Conservation (phyloP, 2,113 vertebrate genomes). For the Leptocoma aspasia region DNA sequence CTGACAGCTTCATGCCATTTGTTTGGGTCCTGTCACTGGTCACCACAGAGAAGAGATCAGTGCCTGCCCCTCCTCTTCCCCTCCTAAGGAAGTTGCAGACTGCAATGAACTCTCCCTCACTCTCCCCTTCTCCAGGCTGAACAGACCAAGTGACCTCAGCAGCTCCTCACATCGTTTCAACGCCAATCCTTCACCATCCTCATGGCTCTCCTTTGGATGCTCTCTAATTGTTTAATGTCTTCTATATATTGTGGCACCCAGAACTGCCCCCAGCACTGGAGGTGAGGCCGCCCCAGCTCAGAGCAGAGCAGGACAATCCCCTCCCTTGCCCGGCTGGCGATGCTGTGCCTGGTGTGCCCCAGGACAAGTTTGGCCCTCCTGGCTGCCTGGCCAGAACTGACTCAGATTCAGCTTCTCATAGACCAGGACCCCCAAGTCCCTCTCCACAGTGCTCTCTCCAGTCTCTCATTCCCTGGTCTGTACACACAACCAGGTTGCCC, state of each 20-base stretch:
- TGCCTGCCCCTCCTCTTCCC: no score
- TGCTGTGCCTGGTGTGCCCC: background rate
- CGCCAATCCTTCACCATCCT: background rate
- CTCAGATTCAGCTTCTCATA: fast-evolving
- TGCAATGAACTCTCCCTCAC: background rate
- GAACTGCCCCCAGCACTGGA: fast-evolving
- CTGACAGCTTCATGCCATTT: background rate
- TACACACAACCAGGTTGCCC: background rate
- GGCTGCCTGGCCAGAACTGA: background rate
- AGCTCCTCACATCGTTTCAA: fast-evolving
- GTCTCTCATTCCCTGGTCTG: background rate
- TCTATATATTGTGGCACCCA: fast-evolving
- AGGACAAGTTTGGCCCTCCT: fast-evolving
- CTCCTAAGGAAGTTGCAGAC: background rate
- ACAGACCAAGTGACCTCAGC: background rate
- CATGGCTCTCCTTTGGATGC: fast-evolving
- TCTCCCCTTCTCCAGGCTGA: background rate
- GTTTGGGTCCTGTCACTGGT: background rate
- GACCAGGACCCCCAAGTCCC: fast-evolving
- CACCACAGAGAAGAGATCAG: background rate
- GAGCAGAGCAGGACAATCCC: fast-evolving
- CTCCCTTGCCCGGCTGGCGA: fast-evolving
- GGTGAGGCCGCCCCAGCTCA: fast-evolving
- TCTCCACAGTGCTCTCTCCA: fast-evolving
- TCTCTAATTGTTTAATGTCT: background rate